Evolutionary conservation across 1,140 invertebrate species (phyloP).

Genomic region (Drosophila erecta): DNA sequence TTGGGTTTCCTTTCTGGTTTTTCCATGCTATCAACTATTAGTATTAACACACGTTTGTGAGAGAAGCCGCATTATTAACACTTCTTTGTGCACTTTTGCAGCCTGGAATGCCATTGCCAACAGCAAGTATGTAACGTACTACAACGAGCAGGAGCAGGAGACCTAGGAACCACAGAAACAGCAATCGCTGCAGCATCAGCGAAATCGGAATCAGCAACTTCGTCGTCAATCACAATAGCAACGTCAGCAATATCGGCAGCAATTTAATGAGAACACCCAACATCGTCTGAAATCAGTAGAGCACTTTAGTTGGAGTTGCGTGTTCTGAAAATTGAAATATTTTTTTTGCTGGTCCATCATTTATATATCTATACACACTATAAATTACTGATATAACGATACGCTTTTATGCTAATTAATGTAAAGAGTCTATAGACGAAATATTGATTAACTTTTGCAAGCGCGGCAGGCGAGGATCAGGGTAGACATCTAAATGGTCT

Average conservation of each 20-base stretch:
- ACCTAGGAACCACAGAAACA: slow-evolving; percentile 10
- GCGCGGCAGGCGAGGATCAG: slow-evolving; percentile 1
- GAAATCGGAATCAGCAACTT: background rate
- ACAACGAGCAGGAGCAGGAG: slow-evolving; percentile 57
- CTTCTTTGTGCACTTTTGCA: slow-evolving; percentile 48
- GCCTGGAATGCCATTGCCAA: slow-evolving; percentile 85
- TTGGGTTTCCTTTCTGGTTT: background rate
- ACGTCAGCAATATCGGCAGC: slow-evolving; percentile 3
- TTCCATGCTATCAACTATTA: no score
- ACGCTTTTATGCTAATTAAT: slow-evolving; percentile 55
- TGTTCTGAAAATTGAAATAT: slow-evolving; percentile 18
- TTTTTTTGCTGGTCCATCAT: slow-evolving; percentile 33
- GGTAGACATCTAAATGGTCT: background rate
- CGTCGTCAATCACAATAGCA: background rate
- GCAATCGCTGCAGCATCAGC: background rate
- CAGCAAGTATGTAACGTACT: slow-evolving; percentile 73
- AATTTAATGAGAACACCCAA: background rate
- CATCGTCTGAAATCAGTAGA: slow-evolving; percentile 1
- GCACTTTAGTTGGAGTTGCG: slow-evolving; percentile 15
- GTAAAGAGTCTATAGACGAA: slow-evolving; percentile 37
- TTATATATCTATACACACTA: slow-evolving; percentile 34
- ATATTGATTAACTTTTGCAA: slow-evolving; percentile 34
- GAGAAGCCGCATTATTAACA: background rate
- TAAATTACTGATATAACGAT: slow-evolving; percentile 43
- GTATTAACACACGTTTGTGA: no score